Conservation (phyloP, 2,113 vertebrate genomes). For the Formicarius rufipectus region DNA sequence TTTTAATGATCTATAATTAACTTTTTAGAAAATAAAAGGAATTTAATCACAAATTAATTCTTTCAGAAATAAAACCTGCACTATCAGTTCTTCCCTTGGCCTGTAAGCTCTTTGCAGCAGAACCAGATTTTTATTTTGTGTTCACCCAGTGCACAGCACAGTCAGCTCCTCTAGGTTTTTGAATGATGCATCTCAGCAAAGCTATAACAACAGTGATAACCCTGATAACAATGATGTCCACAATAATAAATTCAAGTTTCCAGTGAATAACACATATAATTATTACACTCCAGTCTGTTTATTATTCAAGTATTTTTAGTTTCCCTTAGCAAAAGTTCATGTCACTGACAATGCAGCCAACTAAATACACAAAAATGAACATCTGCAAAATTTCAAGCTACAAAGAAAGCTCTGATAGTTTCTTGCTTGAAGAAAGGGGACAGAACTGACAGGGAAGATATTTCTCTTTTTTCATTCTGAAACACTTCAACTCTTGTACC, state of each 20-base stretch:
- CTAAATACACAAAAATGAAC: constrained; percentile 31
- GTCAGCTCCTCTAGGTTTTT: neutral
- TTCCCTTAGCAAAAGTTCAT: constrained; percentile 35
- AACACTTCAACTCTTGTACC: neutral
- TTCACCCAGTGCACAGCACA: neutral
- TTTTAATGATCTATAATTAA: neutral
- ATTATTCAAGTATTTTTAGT: constrained; percentile 45
- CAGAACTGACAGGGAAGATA: neutral
- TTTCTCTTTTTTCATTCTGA: constrained; percentile 1
- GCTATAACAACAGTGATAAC: neutral
- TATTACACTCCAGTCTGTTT: constrained; percentile 7
- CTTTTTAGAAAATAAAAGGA: constrained; percentile 6
- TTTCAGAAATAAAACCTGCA: neutral
- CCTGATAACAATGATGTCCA: neutral
- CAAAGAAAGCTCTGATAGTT: neutral
- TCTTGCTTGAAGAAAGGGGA: neutral
- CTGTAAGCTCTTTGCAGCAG: neutral
- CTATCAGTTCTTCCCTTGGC: neutral
- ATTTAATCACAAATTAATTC: neutral
- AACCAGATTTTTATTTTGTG: neutral
- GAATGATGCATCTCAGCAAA: neutral
- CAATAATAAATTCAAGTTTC: constrained; percentile 20
- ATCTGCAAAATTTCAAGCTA: constrained; percentile 15
- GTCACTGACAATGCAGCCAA: constrained; percentile 6
- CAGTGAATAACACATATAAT: constrained; percentile 27